phyloP scores from a whole-genome alignment of 2,113 vertebrate genomes.

The Microtus richardsoni region DNA sequence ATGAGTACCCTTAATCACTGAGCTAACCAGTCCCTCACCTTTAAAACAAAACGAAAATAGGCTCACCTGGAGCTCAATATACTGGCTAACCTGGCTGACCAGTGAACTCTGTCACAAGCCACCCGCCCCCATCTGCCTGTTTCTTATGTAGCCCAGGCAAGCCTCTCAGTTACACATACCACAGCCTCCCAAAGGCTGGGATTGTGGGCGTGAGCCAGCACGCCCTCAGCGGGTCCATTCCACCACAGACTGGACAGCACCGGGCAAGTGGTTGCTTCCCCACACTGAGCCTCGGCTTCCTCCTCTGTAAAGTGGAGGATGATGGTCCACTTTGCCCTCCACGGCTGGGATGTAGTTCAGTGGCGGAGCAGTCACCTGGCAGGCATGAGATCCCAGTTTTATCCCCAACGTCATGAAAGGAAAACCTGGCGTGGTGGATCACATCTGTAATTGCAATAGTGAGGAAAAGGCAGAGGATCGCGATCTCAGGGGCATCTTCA shows the following conservation, averaged over 20 bases:
- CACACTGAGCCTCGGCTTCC: not conserved
- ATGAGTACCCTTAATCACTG: not conserved
- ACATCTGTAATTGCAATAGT: no score
- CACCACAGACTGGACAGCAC: not conserved
- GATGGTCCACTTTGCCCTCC: not conserved
- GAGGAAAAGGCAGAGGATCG: not conserved
- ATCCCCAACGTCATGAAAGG: no score
- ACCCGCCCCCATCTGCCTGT: no score
- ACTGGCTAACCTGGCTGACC: no score
- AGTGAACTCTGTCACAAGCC: no score
- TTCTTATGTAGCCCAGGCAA: not conserved
- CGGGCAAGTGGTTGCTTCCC: not conserved
- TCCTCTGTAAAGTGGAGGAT: not conserved
- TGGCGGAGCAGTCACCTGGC: not conserved
- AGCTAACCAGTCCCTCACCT: not conserved
- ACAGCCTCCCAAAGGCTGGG: not conserved
- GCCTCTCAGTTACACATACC: not conserved
- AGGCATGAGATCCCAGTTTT: not conserved
- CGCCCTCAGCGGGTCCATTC: not conserved
- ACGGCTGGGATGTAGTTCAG: no score
- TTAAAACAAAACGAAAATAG: not conserved
- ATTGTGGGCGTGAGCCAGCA: not conserved
- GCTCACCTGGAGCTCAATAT: not conserved
- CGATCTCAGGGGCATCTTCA: not conserved
- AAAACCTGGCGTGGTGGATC: not conserved